A percentile compares a stretch with the other conserved stretches of the same genome.
Evolutionary conservation across 2,888 invertebrate species (phyloP).

Genomic region (Caenorhabditis virilis): DNA sequence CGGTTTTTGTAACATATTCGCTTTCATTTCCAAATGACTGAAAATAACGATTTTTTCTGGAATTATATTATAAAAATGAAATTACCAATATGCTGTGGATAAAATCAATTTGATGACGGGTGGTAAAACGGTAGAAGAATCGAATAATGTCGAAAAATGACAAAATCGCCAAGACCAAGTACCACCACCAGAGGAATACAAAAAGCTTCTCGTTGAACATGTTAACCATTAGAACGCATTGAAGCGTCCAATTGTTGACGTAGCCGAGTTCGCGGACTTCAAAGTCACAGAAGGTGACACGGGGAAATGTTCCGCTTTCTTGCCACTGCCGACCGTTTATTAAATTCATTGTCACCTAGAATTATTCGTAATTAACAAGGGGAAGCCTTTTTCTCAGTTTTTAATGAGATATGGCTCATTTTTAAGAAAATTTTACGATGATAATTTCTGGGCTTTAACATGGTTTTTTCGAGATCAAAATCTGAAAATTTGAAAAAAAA

Average conservation of each 20-base stretch:
- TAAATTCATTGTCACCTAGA: slow-evolving; percentile 54
- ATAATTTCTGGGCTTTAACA: no score
- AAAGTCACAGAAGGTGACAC: slow-evolving; percentile 63
- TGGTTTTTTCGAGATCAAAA: no score
- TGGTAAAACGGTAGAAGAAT: slow-evolving; percentile 26
- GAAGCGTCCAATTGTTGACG: slow-evolving; percentile 56
- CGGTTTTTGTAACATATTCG: neutral
- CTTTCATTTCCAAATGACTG: no score
- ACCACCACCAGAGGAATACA: slow-evolving; percentile 66
- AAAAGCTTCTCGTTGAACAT: slow-evolving; percentile 68
- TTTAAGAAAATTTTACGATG: no score
- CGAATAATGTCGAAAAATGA: slow-evolving; percentile 23
- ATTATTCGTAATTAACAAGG: no score
- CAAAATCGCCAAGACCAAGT: slow-evolving; percentile 8
- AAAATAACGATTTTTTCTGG: no score
- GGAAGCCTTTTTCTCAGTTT: no score
- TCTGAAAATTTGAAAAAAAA: no score
- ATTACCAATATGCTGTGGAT: slow-evolving; percentile 12
- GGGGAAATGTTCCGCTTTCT: slow-evolving; percentile 67
- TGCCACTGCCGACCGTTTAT: slow-evolving; percentile 63
- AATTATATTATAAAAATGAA: no score
- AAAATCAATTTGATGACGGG: slow-evolving; percentile 21
- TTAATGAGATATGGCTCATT: no score
- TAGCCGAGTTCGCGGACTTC: slow-evolving; percentile 57
- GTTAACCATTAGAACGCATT: slow-evolving; percentile 66